Conservation (phyloP, 2,888 invertebrate genomes). For the Ramazzottius varieornatus region DNA sequence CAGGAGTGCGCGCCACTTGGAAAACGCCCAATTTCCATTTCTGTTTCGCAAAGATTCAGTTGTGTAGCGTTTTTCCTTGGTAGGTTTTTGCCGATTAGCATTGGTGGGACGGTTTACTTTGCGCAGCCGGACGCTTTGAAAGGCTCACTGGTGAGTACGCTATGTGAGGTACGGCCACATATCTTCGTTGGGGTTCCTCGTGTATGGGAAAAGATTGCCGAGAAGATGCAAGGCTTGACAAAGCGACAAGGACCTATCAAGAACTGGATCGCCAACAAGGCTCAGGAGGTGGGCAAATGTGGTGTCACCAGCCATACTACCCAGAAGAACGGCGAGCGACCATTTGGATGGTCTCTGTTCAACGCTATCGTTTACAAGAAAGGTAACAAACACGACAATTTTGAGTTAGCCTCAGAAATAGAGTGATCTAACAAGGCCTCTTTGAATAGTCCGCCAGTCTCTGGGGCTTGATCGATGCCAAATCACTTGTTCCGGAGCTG, state of each 20-base stretch:
- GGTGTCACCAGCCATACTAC: slow-evolving; percentile 35
- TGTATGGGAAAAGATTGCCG: slow-evolving; percentile 76
- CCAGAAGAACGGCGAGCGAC: slow-evolving; percentile 10
- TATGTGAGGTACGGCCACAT: slow-evolving; percentile 52
- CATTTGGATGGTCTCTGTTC: slow-evolving; percentile 50
- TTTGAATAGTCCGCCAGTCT: slow-evolving; percentile 42
- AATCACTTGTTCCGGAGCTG: slow-evolving; percentile 48
- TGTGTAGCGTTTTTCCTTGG: too few species aligned
- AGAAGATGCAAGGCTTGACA: slow-evolving; percentile 49
- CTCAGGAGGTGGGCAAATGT: slow-evolving; percentile 42
- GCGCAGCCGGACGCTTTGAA: slow-evolving; percentile 68
- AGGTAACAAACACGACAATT: too few species aligned
- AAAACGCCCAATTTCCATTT: too few species aligned
- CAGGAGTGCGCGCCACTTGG: too few species aligned
- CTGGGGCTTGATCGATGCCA: slow-evolving; percentile 47
- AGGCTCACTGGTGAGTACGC: slow-evolving; percentile 45
- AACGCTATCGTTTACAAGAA: slow-evolving; percentile 45
- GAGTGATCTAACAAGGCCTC: too few species aligned
- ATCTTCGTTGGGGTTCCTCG: slow-evolving; percentile 62
- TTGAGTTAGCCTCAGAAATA: too few species aligned
- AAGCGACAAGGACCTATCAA: slow-evolving; percentile 42
- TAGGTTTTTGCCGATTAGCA: slow-evolving; percentile 37
- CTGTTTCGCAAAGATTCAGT: too few species aligned
- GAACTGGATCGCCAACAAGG: slow-evolving; percentile 44
- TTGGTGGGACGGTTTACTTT: slow-evolving; percentile 46